Base-by-base conservation (phyloP, 2,888 invertebrate species). In the Pseudococcus jackbeardsleyi region DNA sequence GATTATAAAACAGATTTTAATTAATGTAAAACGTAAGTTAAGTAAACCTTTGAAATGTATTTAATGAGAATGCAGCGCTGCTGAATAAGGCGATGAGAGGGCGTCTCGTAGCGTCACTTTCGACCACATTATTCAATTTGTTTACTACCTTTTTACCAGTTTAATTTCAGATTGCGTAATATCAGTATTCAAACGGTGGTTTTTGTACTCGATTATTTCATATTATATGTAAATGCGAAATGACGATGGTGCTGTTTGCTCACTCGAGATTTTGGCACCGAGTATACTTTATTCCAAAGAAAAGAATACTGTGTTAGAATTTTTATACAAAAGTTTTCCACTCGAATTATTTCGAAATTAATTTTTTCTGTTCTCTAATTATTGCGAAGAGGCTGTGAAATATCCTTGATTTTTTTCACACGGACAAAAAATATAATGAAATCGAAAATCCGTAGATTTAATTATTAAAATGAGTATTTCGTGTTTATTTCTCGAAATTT, bases 131-230 rank as follows among this genome's bases (percentile, higher is more conserved):
- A 54, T 59, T 59, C n/a, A 19, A 19, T 59, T 59, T 59, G 59
- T 59, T 59, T 59, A 59, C 59, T 9, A 59, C 19, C 59, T 59
- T 59, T 59, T 59, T 59, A 59, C 59, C 59, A 59, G 19, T n/a
- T 59, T 59, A 9, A 59, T 19, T 59, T 59, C 7, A n/a, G 7
- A 59, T 59, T 59, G 59, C 59, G 59, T 59, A 59, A 59, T 59
- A 17, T 12, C 15, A 5, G 6, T 59, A 59, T 59, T 59, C 59
- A 59, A 59, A 59, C n/a, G n/a, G 6, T 59, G 59, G 19, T n/a
- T 59, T 59, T 59, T 59, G 59, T 59, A 59, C 26, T 33, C 19
- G 59, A 59, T 59, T 59, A 59, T 19, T 59, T 59, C 9, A 0
- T 59, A 59, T 59, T 59, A 59, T 59, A 59, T 59, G 19, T 59